Conservation (phyloP, 2,797 vertebrate species). For the Oryzias sinensis region DNA sequence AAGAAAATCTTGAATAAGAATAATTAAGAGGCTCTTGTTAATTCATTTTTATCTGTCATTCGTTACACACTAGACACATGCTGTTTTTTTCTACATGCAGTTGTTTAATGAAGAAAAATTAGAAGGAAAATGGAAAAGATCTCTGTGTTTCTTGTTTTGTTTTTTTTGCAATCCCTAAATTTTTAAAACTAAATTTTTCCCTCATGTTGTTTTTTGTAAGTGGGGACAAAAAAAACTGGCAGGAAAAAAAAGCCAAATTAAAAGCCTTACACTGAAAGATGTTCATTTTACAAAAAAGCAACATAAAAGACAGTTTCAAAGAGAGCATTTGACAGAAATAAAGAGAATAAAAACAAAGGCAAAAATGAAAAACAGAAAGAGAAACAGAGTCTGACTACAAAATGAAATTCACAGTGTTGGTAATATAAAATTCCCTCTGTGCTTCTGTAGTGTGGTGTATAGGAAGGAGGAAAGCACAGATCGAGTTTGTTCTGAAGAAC, state of each 20-base stretch:
- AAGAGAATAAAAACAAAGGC: too few relatives aligned
- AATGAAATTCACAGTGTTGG: background rate
- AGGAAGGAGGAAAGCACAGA: background rate
- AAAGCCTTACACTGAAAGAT: too few relatives aligned
- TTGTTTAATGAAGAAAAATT: background rate
- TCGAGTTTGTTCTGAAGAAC: background rate
- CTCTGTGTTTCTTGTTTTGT: too few relatives aligned
- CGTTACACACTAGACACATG: background rate
- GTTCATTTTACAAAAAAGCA: too few relatives aligned
- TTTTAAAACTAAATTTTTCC: too few relatives aligned
- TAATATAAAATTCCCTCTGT: background rate
- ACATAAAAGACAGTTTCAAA: too few relatives aligned
- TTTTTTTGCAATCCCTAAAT: too few relatives aligned
- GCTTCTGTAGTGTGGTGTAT: background rate
- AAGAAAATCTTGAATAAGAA: background rate
- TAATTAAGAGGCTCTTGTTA: background rate
- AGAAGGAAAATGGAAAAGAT: background rate
- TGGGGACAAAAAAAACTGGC: too few relatives aligned
- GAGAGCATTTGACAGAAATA: too few relatives aligned
- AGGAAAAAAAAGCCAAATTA: too few relatives aligned
- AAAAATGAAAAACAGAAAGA: too few relatives aligned
- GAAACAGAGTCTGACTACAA: background rate
- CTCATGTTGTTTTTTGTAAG: too few relatives aligned
- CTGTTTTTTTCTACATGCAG: background rate
- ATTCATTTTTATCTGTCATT: background rate